Percentiles rank a stretch among this genome's conserved stretches.
Conservation (phyloP, 2,113 vertebrate species). For the Barbus barbus region DNA sequence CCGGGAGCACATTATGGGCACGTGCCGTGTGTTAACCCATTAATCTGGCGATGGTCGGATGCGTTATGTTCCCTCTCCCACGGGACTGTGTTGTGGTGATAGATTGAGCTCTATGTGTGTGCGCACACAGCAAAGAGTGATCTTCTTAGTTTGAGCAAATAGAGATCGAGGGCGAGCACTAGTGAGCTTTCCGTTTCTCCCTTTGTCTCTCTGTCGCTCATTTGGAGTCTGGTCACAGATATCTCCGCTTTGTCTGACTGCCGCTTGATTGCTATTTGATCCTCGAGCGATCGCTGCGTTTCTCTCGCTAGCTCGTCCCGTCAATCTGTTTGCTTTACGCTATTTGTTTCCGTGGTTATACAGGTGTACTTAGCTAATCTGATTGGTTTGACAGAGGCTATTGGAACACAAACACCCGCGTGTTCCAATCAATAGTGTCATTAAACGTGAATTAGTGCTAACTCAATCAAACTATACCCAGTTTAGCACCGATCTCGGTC, state of each 20-base stretch:
- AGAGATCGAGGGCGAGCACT: conserved; percentile 36
- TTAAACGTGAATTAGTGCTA: conserved; percentile 59
- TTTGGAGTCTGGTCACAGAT: conserved; percentile 47
- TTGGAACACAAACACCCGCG: conserved; percentile 53
- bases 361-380: conserved; percentile 54
- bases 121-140: background rate
- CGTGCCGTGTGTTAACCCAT: conserved; percentile 57
- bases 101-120: conserved; percentile 38
- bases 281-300: background rate
- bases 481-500: conserved; percentile 47
- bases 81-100: conserved; percentile 50
- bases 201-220: conserved; percentile 18
- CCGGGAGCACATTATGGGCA: conserved; percentile 58
- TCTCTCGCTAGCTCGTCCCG: background rate
- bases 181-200: conserved; percentile 24
- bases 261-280: conserved; percentile 46
- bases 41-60: conserved; percentile 56
- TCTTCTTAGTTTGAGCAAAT: conserved; percentile 52
- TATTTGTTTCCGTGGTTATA: conserved; percentile 41
- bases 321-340: conserved; percentile 42
- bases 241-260: conserved; percentile 18
- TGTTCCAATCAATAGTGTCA: conserved; percentile 58
- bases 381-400: conserved; percentile 50
- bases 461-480: conserved; percentile 56
- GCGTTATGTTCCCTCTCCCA: conserved; percentile 41